Conservation (phyloP, 2,797 vertebrate species). For the Eleutherodactylus coqui region DNA sequence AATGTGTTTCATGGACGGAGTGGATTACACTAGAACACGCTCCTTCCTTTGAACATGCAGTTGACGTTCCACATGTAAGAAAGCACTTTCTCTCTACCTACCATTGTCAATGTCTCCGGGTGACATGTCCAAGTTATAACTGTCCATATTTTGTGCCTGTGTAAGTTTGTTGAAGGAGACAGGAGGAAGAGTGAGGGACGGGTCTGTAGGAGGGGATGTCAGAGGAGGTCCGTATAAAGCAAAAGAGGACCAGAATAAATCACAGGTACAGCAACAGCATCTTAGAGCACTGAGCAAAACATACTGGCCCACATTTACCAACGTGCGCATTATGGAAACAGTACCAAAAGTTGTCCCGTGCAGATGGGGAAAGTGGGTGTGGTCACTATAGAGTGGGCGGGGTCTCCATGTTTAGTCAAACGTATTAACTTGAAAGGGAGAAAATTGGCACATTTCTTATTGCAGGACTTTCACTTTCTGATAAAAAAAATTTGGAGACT, state of each 20-base stretch:
- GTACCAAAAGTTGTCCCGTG: no score
- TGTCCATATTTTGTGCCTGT: slow-evolving; percentile 89
- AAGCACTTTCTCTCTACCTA: slow-evolving; percentile 77
- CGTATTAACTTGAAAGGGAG: no score
- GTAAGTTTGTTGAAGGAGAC: slow-evolving; percentile 88
- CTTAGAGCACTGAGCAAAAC: slow-evolving; percentile 33
- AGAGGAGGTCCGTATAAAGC: slow-evolving; percentile 73
- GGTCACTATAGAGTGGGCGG: no score
- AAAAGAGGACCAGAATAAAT: slow-evolving; percentile 70
- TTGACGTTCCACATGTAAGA: slow-evolving; percentile 24
- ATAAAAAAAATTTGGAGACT: no score
- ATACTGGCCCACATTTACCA: no score
- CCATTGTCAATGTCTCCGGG: slow-evolving; percentile 86
- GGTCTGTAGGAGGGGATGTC: slow-evolving; percentile 79
- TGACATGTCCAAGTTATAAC: slow-evolving; percentile 84
- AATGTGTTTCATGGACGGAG: slow-evolving; percentile 6
- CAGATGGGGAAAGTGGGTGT: no score
- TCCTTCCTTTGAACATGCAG: slow-evolving; percentile 35
- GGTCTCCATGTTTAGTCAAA: no score
- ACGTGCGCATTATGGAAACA: no score
- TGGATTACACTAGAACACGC: neutral
- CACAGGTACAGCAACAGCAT: slow-evolving; percentile 71
- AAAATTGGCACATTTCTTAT: no score
- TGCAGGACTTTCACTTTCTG: no score
- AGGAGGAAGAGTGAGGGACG: slow-evolving; percentile 88